These are phyloP conservation scores for Oscheius sp. DNA, from an alignment of 2,888 invertebrate genomes.

Conservation along the genomic window DNA sequence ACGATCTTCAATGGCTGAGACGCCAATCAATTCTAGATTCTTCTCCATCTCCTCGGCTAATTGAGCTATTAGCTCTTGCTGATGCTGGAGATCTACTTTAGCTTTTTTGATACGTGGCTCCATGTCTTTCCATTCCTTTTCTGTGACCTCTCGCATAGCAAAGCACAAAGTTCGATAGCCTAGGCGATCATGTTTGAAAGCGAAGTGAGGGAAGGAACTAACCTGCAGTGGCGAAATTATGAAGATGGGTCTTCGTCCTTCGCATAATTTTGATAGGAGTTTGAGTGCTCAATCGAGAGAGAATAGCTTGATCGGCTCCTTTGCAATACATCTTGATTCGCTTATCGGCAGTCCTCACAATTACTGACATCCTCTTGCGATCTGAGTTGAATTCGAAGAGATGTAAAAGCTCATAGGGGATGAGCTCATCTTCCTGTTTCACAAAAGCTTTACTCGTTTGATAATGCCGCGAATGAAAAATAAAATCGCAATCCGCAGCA, in stretches of 20 bases:
- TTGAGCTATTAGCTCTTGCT: constrained; percentile 12
- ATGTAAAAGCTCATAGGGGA: constrained; percentile 83
- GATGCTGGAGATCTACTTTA: constrained; percentile 69
- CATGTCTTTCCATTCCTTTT: constrained; percentile 84
- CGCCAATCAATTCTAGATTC: constrained; percentile 39
- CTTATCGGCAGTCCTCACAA: constrained; percentile 84
- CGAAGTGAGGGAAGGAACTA: neutral
- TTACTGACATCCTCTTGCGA: constrained; percentile 93
- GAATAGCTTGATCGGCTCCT: constrained; percentile 78
- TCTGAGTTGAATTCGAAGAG: constrained; percentile 88
- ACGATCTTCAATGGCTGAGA: constrained; percentile 44
- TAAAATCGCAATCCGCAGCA: constrained; percentile 85
- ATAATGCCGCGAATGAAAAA: constrained; percentile 75
- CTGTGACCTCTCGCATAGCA: constrained; percentile 83
- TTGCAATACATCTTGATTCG: constrained; percentile 75
- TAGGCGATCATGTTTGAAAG: constrained; percentile 29
- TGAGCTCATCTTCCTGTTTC: constrained; percentile 74
- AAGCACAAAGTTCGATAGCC: constrained; percentile 88
- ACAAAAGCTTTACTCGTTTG: neutral
- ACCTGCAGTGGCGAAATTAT: constrained; percentile 82
- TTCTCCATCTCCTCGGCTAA: constrained; percentile 26
- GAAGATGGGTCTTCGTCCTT: constrained; percentile 77
- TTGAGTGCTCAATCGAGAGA: constrained; percentile 53
- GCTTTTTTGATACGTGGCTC: constrained; percentile 85
- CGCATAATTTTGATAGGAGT: neutral